These are phyloP conservation scores for Pristionchus maxplancki DNA, from an alignment of 2,888 invertebrate genomes.

Conservation along the genomic window DNA sequence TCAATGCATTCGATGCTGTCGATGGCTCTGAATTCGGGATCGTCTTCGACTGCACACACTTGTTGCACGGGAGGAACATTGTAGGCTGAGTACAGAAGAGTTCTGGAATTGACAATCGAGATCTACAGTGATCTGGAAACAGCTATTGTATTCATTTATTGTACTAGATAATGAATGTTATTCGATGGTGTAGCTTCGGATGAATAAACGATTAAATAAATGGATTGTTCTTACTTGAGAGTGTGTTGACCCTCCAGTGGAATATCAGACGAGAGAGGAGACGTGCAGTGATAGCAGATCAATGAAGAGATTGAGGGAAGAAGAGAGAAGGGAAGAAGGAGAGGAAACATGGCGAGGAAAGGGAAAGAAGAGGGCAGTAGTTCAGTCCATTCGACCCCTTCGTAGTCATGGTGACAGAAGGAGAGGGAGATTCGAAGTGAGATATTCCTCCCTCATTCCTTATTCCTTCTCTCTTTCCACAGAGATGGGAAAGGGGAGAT, in stretches of 20 bases:
- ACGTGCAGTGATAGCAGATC: slow-evolving; percentile 44
- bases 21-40: slow-evolving; percentile 19
- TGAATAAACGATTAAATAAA: not conserved
- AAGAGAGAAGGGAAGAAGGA: slow-evolving; percentile 5
- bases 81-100: slow-evolving; percentile 39
- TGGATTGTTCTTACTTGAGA: slow-evolving; percentile 15
- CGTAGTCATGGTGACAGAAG: slow-evolving; percentile 27
- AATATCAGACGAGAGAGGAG: slow-evolving; percentile 45
- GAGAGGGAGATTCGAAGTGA: slow-evolving; percentile 5
- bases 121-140: too few species aligned
- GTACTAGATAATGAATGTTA: too few species aligned
- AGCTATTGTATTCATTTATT: too few species aligned
- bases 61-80: slow-evolving; percentile 50
- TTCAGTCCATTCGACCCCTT: not conserved
- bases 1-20: not conserved
- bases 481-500: not conserved
- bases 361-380: not conserved
- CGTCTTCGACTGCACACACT: slow-evolving; percentile 42
- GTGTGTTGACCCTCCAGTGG: slow-evolving; percentile 1
- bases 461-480: slow-evolving; percentile 38
- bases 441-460: slow-evolving; percentile 49
- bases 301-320: slow-evolving; percentile 30
- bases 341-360: slow-evolving; percentile 1
- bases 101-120: not conserved
- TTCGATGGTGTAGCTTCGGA: too few species aligned